A percentile compares a stretch with the other conserved stretches of the same genome.
These are phyloP conservation scores for Apis florea DNA, from an alignment of 1,140 invertebrate genomes.

Conservation along the genomic window DNA sequence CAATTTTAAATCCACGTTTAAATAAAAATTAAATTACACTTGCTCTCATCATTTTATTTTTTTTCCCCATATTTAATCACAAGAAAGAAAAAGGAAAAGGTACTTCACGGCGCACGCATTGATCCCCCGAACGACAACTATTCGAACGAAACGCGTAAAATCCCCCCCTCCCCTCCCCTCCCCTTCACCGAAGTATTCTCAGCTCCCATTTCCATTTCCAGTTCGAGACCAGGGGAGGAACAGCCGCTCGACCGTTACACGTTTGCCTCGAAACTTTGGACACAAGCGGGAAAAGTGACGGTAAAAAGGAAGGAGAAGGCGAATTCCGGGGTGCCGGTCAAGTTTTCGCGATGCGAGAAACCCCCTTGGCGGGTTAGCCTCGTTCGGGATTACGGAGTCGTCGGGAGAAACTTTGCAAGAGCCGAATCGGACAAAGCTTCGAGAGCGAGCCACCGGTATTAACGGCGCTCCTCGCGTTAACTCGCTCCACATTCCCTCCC, in stretches of 20 bases:
- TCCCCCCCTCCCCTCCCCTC: too few relatives aligned
- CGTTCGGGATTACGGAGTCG: conserved; percentile 29
- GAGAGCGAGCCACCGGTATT: conserved; percentile 42
- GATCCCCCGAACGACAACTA: neutral
- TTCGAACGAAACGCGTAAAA: neutral
- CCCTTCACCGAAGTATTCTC: neutral
- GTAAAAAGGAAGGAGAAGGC: conserved; percentile 14
- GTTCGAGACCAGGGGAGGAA: neutral
- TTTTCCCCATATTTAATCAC: too few relatives aligned
- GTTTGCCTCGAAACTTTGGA: conserved; percentile 24
- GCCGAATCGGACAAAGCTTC: conserved; percentile 47
- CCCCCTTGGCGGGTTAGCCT: neutral
- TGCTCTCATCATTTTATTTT: too few relatives aligned
- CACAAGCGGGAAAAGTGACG: neutral
- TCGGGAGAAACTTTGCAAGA: conserved; percentile 5
- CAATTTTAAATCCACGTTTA: too few relatives aligned
- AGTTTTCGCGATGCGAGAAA: neutral
- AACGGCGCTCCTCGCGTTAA: conserved; percentile 28
- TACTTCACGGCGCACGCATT: neutral
- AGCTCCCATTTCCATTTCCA: neutral
- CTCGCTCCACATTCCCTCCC: neutral
- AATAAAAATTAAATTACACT: too few relatives aligned
- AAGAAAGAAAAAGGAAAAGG: too few relatives aligned
- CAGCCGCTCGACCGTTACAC: conserved; percentile 16
- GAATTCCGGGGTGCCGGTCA: conserved; percentile 7